Percentiles rank a stretch among this genome's conserved stretches.
Evolutionary conservation across 1,140 invertebrate genomes (phyloP).

Genomic region (Muscidifurax raptorellus): DNA sequence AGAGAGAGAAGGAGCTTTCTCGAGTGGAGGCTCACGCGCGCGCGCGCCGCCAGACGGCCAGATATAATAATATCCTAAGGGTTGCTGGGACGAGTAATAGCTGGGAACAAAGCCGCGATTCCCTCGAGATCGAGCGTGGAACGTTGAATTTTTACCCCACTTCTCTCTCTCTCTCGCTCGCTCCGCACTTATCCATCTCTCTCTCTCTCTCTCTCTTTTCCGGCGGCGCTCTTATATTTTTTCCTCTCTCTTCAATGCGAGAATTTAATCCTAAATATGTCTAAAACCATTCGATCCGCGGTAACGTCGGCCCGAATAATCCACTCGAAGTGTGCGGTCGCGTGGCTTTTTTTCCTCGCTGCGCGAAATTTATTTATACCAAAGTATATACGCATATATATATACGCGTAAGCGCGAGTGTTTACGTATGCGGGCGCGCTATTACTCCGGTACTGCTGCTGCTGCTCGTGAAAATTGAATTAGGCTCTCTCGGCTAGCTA

Average conservation of each 20-base stretch:
- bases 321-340: neutral
- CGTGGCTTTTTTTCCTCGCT: too few species aligned
- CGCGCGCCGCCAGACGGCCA: slow-evolving; percentile 65
- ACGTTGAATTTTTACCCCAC: slow-evolving; percentile 55
- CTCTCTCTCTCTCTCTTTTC: slow-evolving; percentile 42
- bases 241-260: slow-evolving; percentile 63
- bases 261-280: slow-evolving; percentile 74
- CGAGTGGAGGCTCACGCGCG: slow-evolving; percentile 46
- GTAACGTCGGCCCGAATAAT: neutral
- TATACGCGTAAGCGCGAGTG: neutral
- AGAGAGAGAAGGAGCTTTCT: slow-evolving; percentile 28
- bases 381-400: neutral
- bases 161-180: slow-evolving; percentile 25
- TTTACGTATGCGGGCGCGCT: neutral
- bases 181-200: slow-evolving; percentile 48
- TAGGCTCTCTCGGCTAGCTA: too few species aligned
- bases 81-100: slow-evolving; percentile 74
- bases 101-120: slow-evolving; percentile 75
- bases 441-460: too few species aligned
- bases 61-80: slow-evolving; percentile 76
- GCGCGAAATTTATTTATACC: too few species aligned
- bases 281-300: slow-evolving; percentile 55
- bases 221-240: neutral
- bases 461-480: neutral
- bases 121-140: slow-evolving; percentile 66